Evolutionary conservation across 2,797 vertebrate species (phyloP).

Genomic region (Cyclopterus lumpus): DNA sequence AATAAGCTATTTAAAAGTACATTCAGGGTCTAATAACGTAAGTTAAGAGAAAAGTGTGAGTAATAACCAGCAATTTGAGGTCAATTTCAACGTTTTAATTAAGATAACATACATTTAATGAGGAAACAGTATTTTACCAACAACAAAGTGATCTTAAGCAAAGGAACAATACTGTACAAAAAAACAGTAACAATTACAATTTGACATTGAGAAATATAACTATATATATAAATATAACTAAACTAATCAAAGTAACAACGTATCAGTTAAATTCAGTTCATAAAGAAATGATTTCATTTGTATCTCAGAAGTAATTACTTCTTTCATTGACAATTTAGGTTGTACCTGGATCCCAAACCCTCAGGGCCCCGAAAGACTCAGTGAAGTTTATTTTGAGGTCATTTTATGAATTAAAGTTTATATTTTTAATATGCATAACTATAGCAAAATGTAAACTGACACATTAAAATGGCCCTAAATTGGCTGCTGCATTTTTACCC

Average conservation of each 20-base stretch:
- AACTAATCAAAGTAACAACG: neutral
- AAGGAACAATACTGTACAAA: neutral
- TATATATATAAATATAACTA: neutral
- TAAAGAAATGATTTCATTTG: neutral
- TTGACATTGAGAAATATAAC: neutral
- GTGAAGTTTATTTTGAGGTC: neutral
- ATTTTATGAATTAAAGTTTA: neutral
- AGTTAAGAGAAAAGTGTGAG: neutral
- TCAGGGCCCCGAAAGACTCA: neutral
- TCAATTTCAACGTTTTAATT: slow-evolving; percentile 18
- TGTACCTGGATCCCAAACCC: neutral
- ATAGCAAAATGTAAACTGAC: neutral
- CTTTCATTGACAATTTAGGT: neutral
- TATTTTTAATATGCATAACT: neutral
- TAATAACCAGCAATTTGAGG: neutral
- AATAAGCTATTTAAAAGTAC: neutral
- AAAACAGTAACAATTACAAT: neutral
- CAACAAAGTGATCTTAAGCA: slow-evolving; percentile 5
- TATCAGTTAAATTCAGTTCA: neutral
- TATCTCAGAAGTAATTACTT: neutral
- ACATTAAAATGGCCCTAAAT: neutral
- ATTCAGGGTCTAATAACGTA: neutral
- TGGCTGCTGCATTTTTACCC: neutral
- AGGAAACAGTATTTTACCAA: neutral
- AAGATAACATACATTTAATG: neutral